Percentiles rank a stretch among this genome's conserved stretches.
These are phyloP conservation scores for Teleogryllus occipitalis DNA, from an alignment of 1,140 invertebrate genomes.

Conservation along the genomic window DNA sequence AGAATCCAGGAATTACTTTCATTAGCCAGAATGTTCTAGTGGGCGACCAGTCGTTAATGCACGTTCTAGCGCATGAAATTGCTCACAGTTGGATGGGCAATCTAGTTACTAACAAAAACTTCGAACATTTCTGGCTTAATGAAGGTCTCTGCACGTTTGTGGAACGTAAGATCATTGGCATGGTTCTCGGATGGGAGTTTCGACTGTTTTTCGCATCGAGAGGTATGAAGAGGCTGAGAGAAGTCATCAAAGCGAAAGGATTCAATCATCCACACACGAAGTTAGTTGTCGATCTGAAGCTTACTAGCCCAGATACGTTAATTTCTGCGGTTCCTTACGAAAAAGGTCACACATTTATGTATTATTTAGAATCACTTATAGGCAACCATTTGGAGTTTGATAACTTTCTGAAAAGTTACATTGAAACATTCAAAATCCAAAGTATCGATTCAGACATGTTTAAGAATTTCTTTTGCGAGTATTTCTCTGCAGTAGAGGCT, in stretches of 20 bases:
- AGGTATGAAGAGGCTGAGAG: slow-evolving; percentile 64
- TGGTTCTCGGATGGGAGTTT: slow-evolving; percentile 53
- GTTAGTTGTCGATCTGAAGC: background rate
- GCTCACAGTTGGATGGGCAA: slow-evolving; percentile 95
- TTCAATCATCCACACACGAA: background rate
- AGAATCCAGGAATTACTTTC: slow-evolving; percentile 93
- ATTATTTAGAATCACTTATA: background rate
- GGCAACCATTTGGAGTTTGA: background rate
- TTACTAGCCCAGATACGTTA: background rate
- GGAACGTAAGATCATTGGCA: slow-evolving; percentile 73
- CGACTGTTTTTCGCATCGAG: slow-evolving; percentile 72
- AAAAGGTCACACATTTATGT: background rate
- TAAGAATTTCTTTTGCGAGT: background rate
- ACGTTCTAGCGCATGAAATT: slow-evolving; percentile 92
- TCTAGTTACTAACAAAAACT: slow-evolving; percentile 84
- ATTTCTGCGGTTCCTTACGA: background rate
- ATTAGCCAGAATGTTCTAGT: slow-evolving; percentile 73
- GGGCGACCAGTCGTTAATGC: slow-evolving; percentile 77
- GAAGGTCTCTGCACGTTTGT: slow-evolving; percentile 92
- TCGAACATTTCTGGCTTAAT: slow-evolving; percentile 95
- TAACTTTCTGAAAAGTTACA: background rate
- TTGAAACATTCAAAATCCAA: background rate
- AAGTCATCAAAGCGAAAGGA: slow-evolving; percentile 49
- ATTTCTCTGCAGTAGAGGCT: background rate
- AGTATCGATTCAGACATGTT: background rate